A percentile compares a stretch with the other conserved stretches of the same genome.
Conservation (phyloP, 2,113 vertebrate genomes). For the Capreolus pygargus region DNA sequence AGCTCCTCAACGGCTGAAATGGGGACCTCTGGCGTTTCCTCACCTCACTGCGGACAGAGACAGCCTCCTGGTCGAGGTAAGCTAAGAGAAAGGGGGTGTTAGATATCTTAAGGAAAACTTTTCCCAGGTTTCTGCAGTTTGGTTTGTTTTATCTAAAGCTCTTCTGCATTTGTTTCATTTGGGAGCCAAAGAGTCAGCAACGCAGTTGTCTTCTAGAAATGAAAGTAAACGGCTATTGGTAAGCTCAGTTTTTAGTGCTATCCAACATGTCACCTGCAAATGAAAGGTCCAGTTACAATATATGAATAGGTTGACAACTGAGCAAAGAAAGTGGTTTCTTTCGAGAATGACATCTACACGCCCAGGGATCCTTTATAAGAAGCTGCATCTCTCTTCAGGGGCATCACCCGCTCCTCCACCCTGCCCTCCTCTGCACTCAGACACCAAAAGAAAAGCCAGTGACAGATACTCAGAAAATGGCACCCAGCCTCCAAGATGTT, state of each 20-base stretch:
- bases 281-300: background rate
- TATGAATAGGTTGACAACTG: background rate
- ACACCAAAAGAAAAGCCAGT: background rate
- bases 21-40: background rate
- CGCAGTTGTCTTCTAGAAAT: background rate
- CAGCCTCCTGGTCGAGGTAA: background rate
- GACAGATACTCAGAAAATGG: background rate
- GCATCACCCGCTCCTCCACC: no score
- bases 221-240: background rate
- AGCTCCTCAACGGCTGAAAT: background rate
- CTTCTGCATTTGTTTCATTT: background rate
- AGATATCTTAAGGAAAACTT: background rate
- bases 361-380: background rate
- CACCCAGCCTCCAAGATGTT: background rate
- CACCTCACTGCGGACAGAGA: rapidly evolving
- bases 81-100: background rate
- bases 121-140: background rate
- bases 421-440: background rate
- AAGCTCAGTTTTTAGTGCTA: background rate
- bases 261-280: background rate
- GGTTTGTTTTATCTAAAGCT: background rate
- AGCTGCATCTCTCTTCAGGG: background rate
- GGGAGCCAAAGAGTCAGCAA: background rate
- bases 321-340: background rate
- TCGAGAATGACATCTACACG: background rate